Conservation (phyloP, 1,140 invertebrate genomes). For the Lepidotrigona ventralis region DNA sequence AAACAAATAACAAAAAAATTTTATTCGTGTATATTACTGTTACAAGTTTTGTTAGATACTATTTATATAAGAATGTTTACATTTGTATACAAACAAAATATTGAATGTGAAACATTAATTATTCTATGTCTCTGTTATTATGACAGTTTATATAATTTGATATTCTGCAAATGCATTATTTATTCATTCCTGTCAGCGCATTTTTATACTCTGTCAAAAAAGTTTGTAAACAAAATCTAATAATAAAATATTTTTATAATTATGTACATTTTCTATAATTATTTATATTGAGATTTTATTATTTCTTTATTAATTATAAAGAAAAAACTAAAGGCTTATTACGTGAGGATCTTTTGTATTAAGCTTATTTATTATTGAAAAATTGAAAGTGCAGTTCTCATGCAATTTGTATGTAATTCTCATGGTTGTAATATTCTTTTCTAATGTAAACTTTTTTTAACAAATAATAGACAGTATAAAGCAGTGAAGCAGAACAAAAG, state of each 20-base stretch:
- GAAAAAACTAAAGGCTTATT: neutral
- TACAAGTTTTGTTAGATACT: conserved; percentile 43
- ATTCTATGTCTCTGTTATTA: conserved; percentile 1
- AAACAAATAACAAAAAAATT: neutral
- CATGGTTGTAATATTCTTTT: neutral
- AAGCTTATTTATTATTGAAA: no score
- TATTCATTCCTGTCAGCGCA: conserved; percentile 64
- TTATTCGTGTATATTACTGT: conserved; percentile 1
- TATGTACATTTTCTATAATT: conserved; percentile 54
- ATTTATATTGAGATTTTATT: neutral
- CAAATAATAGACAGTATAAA: neutral
- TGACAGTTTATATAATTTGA: neutral
- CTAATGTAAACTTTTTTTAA: neutral
- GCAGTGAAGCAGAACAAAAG: no score
- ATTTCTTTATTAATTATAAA: neutral
- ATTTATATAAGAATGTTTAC: conserved; percentile 48
- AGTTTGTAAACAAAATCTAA: conserved; percentile 42
- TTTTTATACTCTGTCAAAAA: conserved; percentile 51
- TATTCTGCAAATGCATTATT: conserved; percentile 18
- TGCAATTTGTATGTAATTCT: neutral
- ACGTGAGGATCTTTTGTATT: neutral
- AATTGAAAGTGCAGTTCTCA: neutral
- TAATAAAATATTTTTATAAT: conserved; percentile 61
- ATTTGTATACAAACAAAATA: conserved; percentile 41
- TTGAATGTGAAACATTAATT: neutral